These are phyloP conservation scores for Zaprionus camerounensis DNA, from an alignment of 1,140 invertebrate genomes.

Conservation along the genomic window DNA sequence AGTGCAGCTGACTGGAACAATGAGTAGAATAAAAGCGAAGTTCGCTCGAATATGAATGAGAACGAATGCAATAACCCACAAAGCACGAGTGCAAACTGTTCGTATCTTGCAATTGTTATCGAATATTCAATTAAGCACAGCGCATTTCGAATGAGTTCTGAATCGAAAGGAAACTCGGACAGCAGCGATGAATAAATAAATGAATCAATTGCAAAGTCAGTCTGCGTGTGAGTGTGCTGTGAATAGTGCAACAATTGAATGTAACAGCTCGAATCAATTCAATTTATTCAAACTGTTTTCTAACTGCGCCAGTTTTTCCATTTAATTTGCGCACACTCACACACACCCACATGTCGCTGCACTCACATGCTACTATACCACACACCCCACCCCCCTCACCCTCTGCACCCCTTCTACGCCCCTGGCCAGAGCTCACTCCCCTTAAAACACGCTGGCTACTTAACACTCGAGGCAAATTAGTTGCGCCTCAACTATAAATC, in stretches of 20 bases:
- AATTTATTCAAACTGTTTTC: slow-evolving; percentile 17
- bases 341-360: slow-evolving; percentile 10
- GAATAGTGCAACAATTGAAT: background rate
- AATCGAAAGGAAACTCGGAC: background rate
- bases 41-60: background rate
- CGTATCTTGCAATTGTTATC: background rate
- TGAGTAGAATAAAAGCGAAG: background rate
- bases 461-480: slow-evolving; percentile 80
- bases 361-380: background rate
- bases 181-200: slow-evolving; percentile 5
- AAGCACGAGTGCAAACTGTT: background rate
- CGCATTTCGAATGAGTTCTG: background rate
- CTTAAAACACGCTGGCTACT: slow-evolving; percentile 52
- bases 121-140: slow-evolving; percentile 8
- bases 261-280: slow-evolving; percentile 2
- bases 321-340: slow-evolving; percentile 15
- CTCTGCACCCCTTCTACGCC: background rate
- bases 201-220: slow-evolving; percentile 1
- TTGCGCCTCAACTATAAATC: slow-evolving; percentile 77
- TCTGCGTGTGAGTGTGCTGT: background rate
- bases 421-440: background rate
- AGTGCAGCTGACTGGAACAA: background rate
- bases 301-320: slow-evolving; percentile 12
- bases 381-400: no score
- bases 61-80: background rate